Percentiles rank a stretch among this genome's conserved stretches.
These are phyloP conservation scores for Heteromormyrus szaboi DNA, from an alignment of 2,797 vertebrate genomes.

Conservation along the genomic window DNA sequence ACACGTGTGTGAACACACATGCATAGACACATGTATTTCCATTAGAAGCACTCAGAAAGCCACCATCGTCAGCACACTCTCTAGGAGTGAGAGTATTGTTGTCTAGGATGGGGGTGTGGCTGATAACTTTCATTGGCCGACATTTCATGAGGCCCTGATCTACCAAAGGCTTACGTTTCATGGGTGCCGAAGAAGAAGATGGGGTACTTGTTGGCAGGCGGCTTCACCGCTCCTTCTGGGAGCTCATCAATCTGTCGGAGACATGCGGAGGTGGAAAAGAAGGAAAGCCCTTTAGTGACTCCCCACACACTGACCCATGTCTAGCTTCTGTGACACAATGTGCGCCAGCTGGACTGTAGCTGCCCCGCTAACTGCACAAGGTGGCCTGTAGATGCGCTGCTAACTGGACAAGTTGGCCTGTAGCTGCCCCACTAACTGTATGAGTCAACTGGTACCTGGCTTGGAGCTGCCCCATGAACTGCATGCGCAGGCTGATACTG, in stretches of 20 bases:
- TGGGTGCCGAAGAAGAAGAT: conserved; percentile 98
- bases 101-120: neutral
- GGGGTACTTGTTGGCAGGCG: conserved; percentile 93
- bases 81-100: neutral
- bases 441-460: neutral
- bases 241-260: conserved; percentile 87
- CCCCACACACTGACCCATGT: neutral
- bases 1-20: neutral
- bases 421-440: neutral
- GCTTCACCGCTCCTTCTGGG: conserved; percentile 95
- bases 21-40: neutral
- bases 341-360: neutral
- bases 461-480: neutral
- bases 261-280: conserved; percentile 29
- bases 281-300: neutral
- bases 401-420: neutral
- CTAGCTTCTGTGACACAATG: neutral
- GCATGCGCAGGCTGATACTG: neutral
- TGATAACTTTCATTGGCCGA: neutral
- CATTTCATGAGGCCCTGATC: neutral
- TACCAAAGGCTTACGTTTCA: conserved; percentile 79
- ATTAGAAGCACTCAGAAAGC: neutral
- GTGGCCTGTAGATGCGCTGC: neutral
- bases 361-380: neutral
- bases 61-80: neutral